Evolutionary conservation across 2,113 vertebrate species (phyloP), one percentile per base, ranked within the genome.

Genomic region (Copsychus sechellarum): DNA sequence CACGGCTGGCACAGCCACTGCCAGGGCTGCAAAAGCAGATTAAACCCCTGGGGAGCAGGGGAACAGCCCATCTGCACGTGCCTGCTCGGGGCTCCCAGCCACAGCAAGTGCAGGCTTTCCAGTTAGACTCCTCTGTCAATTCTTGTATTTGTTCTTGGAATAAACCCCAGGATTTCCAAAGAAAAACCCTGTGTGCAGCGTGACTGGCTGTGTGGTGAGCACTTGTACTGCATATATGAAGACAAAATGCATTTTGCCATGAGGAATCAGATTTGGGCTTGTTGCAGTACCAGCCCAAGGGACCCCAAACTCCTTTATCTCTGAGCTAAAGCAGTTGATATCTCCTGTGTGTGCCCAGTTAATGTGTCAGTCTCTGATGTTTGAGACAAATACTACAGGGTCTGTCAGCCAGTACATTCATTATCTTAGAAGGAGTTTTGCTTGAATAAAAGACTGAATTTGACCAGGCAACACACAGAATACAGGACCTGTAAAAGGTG

Each of bases 191-290:
- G 23, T 2, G 25, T 34, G n/a, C 62, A 67, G 34, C 23, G 6
- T 0, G 0, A 0, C 12, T 17, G 25, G 15, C 38, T 17, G 2
- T 4, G 40, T 31, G 12, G 14, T 19, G 24, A 56, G 66, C 33
- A 7, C 31, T 58, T 20, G 8, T 1, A 9, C 19, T 38, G 51
- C 36, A 20, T 11, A 6, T 2, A 28, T 8, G 17, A 74, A 42
- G 60, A 20, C 2, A 36, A 72, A 70, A 69, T 19, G 20, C 9
- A 4, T 33, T 76, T 22, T 62, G 51, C 42, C 33, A 9, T 0
- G 17, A 88, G 80, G 48, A 86, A 81, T 71, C 88, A 29, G 45
- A 25, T 92, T 58, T 72, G 69, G 48, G 25, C n/a, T 89, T 85
- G 58, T 83, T 67, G 38, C 48, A 74, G 23, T 3, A 29, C 33